Percentiles rank a stretch among this genome's conserved stretches.
phyloP scores from a whole-genome alignment of 53 echinoderm and acorn worm genomes.

The Patiria pectinifera region DNA sequence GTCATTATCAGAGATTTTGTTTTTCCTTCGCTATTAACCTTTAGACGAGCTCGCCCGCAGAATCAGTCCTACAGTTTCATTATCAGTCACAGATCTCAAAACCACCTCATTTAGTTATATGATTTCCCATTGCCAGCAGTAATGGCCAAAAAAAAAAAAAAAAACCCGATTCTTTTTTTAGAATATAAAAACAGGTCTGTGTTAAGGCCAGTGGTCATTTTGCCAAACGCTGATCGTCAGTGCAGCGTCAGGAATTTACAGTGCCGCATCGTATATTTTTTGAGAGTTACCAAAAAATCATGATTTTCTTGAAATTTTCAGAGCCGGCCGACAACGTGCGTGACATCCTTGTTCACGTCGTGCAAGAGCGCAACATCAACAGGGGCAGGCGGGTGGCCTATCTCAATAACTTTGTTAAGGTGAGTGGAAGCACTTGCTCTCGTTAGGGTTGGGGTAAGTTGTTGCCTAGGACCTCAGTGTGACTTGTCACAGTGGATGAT shows the following conservation, averaged over 20 bases:
- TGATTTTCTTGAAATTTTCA: conserved; percentile 51
- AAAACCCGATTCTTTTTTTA: not conserved
- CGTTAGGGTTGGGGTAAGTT: not conserved
- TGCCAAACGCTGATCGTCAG: not conserved
- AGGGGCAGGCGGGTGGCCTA: conserved; percentile 84
- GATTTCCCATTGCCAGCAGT: not conserved
- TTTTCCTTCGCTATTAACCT: conserved; percentile 6
- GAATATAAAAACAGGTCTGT: not conserved
- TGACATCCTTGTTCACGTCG: conserved; percentile 81
- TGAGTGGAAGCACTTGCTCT: conserved; percentile 31
- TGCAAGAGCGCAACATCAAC: conserved; percentile 74
- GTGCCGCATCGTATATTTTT: too few relatives aligned
- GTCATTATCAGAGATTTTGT: conserved; percentile 8
- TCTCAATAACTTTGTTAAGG: conserved; percentile 98
- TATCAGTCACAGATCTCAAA: not conserved
- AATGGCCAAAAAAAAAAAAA: not conserved
- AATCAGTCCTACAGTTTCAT: not conserved
- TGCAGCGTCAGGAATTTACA: not conserved
- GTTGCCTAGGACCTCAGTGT: not conserved
- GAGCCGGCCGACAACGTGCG: conserved; percentile 84
- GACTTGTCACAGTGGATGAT: not conserved
- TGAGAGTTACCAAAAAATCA: not conserved
- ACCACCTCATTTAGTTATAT: not conserved
- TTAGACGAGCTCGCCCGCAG: not conserved
- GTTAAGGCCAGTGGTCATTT: not conserved